A percentile compares a stretch with the other conserved stretches of the same genome.
Evolutionary conservation across 2,888 invertebrate genomes (phyloP).

Genomic region (Brachyptera putata): DNA sequence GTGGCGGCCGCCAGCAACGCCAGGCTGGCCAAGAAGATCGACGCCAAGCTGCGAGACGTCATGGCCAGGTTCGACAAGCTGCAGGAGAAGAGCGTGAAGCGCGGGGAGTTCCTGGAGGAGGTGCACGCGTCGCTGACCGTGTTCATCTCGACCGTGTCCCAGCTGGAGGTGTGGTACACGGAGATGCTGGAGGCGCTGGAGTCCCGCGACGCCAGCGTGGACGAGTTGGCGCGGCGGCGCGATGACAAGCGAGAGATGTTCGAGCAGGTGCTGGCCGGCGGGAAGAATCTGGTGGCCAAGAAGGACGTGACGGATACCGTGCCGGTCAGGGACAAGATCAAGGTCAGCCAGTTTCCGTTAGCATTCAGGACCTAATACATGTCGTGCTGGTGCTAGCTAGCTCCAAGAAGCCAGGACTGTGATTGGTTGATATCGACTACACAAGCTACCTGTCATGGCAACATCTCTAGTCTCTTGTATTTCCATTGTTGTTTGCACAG

Average conservation of each 20-base stretch:
- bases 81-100: conserved; percentile 69
- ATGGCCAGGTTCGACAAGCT: conserved; percentile 75
- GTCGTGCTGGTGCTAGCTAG: no score
- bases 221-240: conserved; percentile 56
- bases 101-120: conserved; percentile 79
- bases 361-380: no score
- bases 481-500: no score
- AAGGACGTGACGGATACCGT: conserved; percentile 87
- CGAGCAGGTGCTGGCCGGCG: conserved; percentile 75
- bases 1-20: conserved; percentile 77
- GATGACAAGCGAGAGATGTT: conserved; percentile 60
- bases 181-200: conserved; percentile 71
- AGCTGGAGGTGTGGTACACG: conserved; percentile 67
- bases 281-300: conserved; percentile 73
- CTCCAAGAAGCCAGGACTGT: no score
- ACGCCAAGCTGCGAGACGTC: conserved; percentile 83
- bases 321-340: conserved; percentile 76
- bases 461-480: no score
- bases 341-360: no score
- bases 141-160: conserved; percentile 62
- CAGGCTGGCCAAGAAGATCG: conserved; percentile 83
- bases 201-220: conserved; percentile 56
- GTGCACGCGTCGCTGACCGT: conserved; percentile 62
- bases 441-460: no score
- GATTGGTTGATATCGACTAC: no score